These are phyloP conservation scores for Epistrophella euchroma DNA, from an alignment of 2,888 invertebrate species.

Conservation along the genomic window DNA sequence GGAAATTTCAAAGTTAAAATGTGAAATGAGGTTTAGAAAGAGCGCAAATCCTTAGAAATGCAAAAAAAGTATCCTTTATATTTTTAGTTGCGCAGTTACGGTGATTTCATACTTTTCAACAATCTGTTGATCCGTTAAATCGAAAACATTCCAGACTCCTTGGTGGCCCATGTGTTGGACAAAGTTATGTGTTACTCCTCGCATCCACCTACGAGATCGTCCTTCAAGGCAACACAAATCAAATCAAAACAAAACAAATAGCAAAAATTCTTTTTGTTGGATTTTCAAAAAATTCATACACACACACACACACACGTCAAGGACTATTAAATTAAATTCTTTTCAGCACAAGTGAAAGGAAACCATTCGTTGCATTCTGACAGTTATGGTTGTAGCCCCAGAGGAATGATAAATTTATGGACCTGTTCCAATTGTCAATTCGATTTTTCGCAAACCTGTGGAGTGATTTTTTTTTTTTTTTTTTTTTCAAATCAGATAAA, in stretches of 20 bases:
- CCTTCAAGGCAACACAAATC: conserved; percentile 49
- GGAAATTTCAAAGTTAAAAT: conserved; percentile 13
- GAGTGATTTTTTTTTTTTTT: conserved; percentile 47
- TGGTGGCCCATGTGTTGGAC: conserved; percentile 68
- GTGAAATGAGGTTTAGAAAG: conserved; percentile 3
- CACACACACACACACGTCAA: not conserved
- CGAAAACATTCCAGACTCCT: conserved; percentile 17
- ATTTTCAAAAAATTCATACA: not conserved
- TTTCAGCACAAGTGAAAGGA: not conserved
- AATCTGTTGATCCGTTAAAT: conserved; percentile 29
- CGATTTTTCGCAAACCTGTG: conserved; percentile 60
- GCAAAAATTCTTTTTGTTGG: conserved; percentile 17
- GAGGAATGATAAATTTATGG: conserved; percentile 40
- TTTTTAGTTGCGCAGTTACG: not conserved
- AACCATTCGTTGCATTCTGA: conserved; percentile 57
- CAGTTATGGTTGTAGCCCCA: conserved; percentile 7
- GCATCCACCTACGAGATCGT: conserved; percentile 37
- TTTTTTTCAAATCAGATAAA: conserved; percentile 51
- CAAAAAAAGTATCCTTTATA: conserved; percentile 9
- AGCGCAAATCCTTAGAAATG: conserved; percentile 9
- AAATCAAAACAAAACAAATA: conserved; percentile 57
- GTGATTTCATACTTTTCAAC: conserved; percentile 41
- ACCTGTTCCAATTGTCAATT: conserved; percentile 59
- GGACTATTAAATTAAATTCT: conserved; percentile 17
- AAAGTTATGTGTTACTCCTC: conserved; percentile 22